Evolutionary conservation across 2,797 vertebrate genomes (phyloP).

Genomic region (Pachyuromys duprasi): DNA sequence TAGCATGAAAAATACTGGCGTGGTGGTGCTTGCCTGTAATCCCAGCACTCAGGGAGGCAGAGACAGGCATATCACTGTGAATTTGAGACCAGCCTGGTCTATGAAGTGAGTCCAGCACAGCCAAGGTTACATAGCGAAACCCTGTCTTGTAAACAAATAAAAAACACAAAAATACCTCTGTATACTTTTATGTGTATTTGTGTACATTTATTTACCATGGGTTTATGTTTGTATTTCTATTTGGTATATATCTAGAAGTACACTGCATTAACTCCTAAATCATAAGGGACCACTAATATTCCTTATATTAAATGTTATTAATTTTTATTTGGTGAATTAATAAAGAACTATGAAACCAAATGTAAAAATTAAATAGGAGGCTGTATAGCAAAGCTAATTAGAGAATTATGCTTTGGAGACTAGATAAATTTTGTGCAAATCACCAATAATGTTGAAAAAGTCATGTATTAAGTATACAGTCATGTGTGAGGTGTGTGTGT

Average conservation of each 20-base stretch:
- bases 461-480: not conserved
- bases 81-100: too few species aligned
- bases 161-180: not conserved
- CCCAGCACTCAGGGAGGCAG: too few species aligned
- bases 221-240: not conserved
- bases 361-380: not conserved
- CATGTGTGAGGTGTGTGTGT: not conserved
- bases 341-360: not conserved
- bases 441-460: not conserved
- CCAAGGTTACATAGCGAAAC: too few species aligned
- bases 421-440: not conserved
- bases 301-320: not conserved
- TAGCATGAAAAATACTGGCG: not conserved
- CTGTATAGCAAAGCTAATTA: not conserved
- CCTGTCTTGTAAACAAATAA: too few species aligned
- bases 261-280: not conserved
- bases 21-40: too few species aligned
- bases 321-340: not conserved
- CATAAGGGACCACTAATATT: not conserved
- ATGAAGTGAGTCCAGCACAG: too few species aligned
- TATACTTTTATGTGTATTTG: too few species aligned
- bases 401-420: not conserved
- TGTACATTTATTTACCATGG: not conserved
- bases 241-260: not conserved
- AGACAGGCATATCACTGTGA: too few species aligned